These are phyloP conservation scores for Megaceryle alcyon DNA, from an alignment of 2,797 vertebrate species.

Conservation along the genomic window DNA sequence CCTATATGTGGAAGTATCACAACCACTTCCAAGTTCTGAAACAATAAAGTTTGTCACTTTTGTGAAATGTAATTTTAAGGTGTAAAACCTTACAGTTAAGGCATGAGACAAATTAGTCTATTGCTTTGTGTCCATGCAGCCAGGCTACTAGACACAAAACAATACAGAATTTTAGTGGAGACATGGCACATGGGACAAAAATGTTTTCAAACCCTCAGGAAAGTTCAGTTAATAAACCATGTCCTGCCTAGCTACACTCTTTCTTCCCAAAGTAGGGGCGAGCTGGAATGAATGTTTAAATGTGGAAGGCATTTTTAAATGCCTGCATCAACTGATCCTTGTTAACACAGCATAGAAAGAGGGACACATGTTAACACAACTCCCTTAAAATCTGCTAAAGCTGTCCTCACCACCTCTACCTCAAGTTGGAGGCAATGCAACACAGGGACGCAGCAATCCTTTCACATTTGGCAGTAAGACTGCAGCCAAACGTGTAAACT, in stretches of 20 bases:
- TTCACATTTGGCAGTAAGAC: slow-evolving; percentile 12
- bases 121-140: neutral
- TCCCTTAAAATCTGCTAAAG: neutral
- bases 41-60: neutral
- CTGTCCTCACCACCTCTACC: neutral
- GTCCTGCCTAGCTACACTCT: neutral
- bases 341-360: neutral
- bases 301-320: neutral
- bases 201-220: neutral
- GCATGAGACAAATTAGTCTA: neutral
- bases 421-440: neutral
- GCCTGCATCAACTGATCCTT: neutral
- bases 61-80: neutral
- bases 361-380: neutral
- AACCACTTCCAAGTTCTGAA: neutral
- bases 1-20: neutral
- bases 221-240: neutral
- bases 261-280: slow-evolving; percentile 11
- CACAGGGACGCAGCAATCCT: neutral
- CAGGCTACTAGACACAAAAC: neutral
- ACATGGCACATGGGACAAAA: neutral
- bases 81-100: neutral
- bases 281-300: slow-evolving; percentile 10
- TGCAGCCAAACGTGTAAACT: slow-evolving; percentile 26
- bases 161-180: neutral